Base-by-base conservation (phyloP, 2,888 invertebrate genomes). In the Aradus depressus region DNA sequence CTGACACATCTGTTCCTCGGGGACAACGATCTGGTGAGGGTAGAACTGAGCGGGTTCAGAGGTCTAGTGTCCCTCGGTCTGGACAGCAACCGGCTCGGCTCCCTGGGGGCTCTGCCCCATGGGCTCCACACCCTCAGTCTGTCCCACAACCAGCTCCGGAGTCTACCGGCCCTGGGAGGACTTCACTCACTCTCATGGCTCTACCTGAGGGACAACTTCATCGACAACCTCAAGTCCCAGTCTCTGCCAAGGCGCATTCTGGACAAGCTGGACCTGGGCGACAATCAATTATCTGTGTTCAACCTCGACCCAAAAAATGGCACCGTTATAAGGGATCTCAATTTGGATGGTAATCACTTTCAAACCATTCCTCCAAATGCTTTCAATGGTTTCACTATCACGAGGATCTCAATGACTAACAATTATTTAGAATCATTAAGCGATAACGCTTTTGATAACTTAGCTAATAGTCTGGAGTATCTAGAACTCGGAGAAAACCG, bases 231-330 rank as follows among this genome's bases (percentile, higher is more conserved):
- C 53, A 72, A 75, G 1, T 69, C 72, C 16, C 70, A 73, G 60
- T 72, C 73, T 34, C 70, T 71, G 62, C 73, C 74, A 60, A 71
- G 72, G 39, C 77, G 79, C 65, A 80, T 77, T 62, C 68, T 90
- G 56, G 87, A 89, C 63, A 85, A 85, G 64, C 71, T 91, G 60
- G 89, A 90, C 68, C 71, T 91, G 60, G 85, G 87, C 54, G 85
- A 84, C 67, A 91, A 91, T 67, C 79, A 81, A 64, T 74, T 91
- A 52, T 80, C 79, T 55, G 72, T 75, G 53, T 70, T 85, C 55
- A 77, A 81, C 8, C 35, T 55, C 42, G 58, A 60, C 47, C 50
- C 51, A 52, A 68, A 68, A 61, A 64, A 65, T 51, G 63, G 66
- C 41, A 54, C 69, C 32, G 63, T 62, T 22, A 65, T 71, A 14